A percentile compares a stretch with the other conserved stretches of the same genome.
Conservation (phyloP, 37 sponge, comb jelly and placozoan species). For the Eunapius fragilis region DNA sequence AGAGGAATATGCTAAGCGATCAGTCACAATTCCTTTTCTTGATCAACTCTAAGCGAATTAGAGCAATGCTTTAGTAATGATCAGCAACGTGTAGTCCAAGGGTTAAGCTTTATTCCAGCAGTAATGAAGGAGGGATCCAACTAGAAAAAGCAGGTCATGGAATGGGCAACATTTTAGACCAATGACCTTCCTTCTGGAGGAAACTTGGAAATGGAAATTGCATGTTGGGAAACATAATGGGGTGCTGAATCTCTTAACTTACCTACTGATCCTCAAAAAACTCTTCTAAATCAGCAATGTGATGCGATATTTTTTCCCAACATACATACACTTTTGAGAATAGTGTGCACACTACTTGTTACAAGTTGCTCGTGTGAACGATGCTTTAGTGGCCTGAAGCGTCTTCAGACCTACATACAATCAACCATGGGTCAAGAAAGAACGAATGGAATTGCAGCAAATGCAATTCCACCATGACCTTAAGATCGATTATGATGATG, state of each 20-base stretch:
- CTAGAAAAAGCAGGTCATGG: background rate
- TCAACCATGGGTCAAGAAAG: constrained; percentile 53
- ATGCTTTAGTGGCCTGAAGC: constrained; percentile 29
- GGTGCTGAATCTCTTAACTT: too few relatives aligned
- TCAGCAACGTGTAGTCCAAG: constrained; percentile 17
- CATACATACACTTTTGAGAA: constrained; percentile 3
- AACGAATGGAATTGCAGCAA: constrained; percentile 42
- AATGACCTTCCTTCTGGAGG: constrained; percentile 10
- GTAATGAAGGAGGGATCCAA: constrained; percentile 3
- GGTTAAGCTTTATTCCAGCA: constrained; percentile 23
- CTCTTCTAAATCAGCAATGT: too few relatives aligned
- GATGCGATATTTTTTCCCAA: constrained; percentile 22
- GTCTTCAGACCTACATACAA: constrained; percentile 39
- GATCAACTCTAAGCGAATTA: constrained; percentile 25
- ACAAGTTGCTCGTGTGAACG: constrained; percentile 44
- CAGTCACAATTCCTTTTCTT: constrained; percentile 35
- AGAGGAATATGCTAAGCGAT: constrained; percentile 26
- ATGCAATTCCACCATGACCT: constrained; percentile 30
- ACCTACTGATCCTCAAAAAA: too few relatives aligned
- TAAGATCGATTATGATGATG: constrained; percentile 16
- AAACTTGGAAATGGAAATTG: constrained; percentile 13
- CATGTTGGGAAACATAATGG: constrained; percentile 29
- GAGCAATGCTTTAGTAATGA: constrained; percentile 4
- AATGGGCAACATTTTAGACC: background rate
- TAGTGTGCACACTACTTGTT: constrained; percentile 37